These are phyloP conservation scores for Balanococcus diminutus DNA, from an alignment of 2,888 invertebrate genomes.

Conservation along the genomic window DNA sequence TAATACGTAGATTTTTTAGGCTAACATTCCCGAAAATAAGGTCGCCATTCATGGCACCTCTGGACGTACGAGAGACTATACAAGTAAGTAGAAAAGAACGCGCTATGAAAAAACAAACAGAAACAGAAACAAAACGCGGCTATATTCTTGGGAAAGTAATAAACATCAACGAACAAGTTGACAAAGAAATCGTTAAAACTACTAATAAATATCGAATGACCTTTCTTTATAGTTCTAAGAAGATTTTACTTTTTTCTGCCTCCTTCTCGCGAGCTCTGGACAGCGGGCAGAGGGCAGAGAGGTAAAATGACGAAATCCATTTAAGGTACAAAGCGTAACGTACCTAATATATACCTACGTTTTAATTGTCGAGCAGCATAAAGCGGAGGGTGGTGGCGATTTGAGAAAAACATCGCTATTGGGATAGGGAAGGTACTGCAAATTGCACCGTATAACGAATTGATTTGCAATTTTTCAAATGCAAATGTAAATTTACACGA, in stretches of 20 bases:
- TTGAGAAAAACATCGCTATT: too few species aligned
- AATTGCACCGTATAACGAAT: not conserved
- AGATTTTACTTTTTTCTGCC: not conserved
- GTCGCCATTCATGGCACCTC: not conserved
- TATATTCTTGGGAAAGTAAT: constrained; percentile 16
- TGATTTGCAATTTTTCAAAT: not conserved
- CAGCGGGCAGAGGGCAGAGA: not conserved
- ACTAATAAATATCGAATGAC: constrained; percentile 10
- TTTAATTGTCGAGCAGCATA: too few species aligned
- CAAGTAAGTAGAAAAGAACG: too few species aligned
- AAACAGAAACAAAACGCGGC: not conserved
- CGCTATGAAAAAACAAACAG: not conserved
- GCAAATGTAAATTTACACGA: not conserved
- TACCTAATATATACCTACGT: too few species aligned
- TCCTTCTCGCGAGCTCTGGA: not conserved
- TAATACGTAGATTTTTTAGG: not conserved
- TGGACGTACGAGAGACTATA: too few species aligned
- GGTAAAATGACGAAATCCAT: too few species aligned
- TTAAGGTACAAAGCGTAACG: too few species aligned
- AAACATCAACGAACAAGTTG: not conserved
- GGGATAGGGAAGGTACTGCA: not conserved
- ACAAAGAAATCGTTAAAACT: constrained; percentile 39
- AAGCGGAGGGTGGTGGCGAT: too few species aligned
- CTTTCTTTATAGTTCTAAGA: constrained; percentile 7
- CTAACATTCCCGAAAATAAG: not conserved